Conservation (phyloP, 2,113 vertebrate genomes). For the Geococcyx californianus region DNA sequence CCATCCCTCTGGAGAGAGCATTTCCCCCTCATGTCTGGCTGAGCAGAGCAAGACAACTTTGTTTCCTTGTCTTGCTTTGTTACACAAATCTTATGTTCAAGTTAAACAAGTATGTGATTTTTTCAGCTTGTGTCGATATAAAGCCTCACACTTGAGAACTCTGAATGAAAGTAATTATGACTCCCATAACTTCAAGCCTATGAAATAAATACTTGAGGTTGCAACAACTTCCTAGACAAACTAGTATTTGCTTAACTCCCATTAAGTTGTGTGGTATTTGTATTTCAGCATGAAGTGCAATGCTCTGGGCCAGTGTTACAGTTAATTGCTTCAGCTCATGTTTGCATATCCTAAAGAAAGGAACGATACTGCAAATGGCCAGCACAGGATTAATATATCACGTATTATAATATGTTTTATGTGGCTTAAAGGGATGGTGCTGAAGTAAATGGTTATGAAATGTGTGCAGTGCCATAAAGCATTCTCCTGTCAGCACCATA, state of each 20-base stretch:
- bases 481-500: background rate
- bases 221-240: background rate
- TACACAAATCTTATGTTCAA: background rate
- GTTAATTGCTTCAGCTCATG: background rate
- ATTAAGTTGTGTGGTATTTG: background rate
- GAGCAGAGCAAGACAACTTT: background rate
- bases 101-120: background rate
- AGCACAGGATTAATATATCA: background rate
- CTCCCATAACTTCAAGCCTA: background rate
- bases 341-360: background rate
- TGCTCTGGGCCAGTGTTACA: background rate
- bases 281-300: background rate
- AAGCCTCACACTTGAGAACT: background rate
- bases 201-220: background rate
- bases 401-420: background rate
- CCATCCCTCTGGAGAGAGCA: rapidly evolving
- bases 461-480: background rate
- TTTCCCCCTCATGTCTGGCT: background rate
- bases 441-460: background rate
- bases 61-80: background rate
- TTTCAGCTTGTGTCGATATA: background rate
- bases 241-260: background rate
- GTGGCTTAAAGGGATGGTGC: background rate
- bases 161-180: background rate
- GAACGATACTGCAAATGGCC: background rate